Evolutionary conservation across 64 coral and sea anemone species (phyloP).

Genomic region (Montipora capricornis): DNA sequence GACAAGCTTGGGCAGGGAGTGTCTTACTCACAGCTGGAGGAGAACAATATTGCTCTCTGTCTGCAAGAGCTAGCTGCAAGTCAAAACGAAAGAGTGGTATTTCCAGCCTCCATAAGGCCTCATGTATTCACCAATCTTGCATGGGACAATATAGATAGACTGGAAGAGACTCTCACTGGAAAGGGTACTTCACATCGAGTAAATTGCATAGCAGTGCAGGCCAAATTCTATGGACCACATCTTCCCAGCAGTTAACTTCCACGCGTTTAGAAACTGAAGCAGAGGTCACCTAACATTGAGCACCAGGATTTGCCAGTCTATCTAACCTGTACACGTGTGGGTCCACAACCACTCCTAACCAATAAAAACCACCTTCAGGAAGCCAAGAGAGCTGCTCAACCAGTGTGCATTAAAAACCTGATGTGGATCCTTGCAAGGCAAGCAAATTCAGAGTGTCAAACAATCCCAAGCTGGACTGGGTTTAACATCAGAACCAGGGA

Average conservation of each 20-base stretch:
- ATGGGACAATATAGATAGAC: slow-evolving; percentile 34
- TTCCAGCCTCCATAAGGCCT: slow-evolving; percentile 64
- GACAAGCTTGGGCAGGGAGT: slow-evolving; percentile 59
- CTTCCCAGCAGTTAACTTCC: slow-evolving; percentile 29
- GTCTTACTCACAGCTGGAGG: slow-evolving; percentile 55
- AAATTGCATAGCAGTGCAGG: slow-evolving; percentile 42
- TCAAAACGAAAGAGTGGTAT: slow-evolving; percentile 32
- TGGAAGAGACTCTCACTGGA: slow-evolving; percentile 32
- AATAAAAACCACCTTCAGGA: slow-evolving; percentile 9
- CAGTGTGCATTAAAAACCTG: slow-evolving; percentile 36
- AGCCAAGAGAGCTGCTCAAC: not conserved
- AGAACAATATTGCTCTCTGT: slow-evolving; percentile 55
- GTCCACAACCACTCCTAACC: slow-evolving; percentile 48
- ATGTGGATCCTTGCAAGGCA: slow-evolving; percentile 53
- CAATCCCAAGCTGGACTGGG: slow-evolving; percentile 65
- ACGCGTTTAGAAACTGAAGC: not conserved
- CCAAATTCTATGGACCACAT: slow-evolving; percentile 56
- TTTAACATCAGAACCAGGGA: slow-evolving; percentile 68
- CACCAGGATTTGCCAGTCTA: slow-evolving; percentile 9
- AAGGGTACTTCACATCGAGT: slow-evolving; percentile 43
- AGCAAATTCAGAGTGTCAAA: slow-evolving; percentile 20
- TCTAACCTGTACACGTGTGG: slow-evolving; percentile 38
- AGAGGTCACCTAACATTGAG: slow-evolving; percentile 5
- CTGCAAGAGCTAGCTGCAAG: slow-evolving; percentile 38
- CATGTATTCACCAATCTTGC: slow-evolving; percentile 58